These are phyloP conservation scores for Trichacis sp. DNA, from an alignment of 2,888 invertebrate species.

Conservation along the genomic window DNA sequence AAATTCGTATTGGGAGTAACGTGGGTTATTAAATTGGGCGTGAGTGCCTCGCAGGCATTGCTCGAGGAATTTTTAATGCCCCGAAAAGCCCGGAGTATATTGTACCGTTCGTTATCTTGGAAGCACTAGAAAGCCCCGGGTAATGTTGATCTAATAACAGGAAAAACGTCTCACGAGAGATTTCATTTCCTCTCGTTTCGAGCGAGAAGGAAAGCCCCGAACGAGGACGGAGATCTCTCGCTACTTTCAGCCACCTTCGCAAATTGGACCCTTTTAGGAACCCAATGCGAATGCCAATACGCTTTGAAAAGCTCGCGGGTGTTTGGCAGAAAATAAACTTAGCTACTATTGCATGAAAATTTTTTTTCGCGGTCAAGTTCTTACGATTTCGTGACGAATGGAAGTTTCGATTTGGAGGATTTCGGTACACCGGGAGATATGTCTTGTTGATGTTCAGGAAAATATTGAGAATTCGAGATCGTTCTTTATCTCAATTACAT, in stretches of 20 bases:
- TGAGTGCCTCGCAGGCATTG: constrained; percentile 36
- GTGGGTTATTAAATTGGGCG: constrained; percentile 26
- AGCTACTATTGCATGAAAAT: too few relatives aligned
- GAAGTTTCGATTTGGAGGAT: too few relatives aligned
- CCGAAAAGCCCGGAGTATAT: constrained; percentile 8
- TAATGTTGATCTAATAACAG: constrained; percentile 62
- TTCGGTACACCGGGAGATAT: too few relatives aligned
- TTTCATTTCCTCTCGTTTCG: constrained; percentile 61
- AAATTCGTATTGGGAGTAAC: constrained; percentile 17
- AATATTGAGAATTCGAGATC: too few relatives aligned
- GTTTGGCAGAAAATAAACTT: neutral
- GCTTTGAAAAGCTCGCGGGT: constrained; percentile 18
- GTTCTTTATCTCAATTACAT: too few relatives aligned
- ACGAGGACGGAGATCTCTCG: constrained; percentile 29
- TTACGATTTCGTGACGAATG: too few relatives aligned
- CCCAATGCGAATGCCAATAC: constrained; percentile 37
- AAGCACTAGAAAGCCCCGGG: constrained; percentile 38
- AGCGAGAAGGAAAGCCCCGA: constrained; percentile 39
- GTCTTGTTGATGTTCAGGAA: too few relatives aligned
- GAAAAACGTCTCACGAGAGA: constrained; percentile 56
- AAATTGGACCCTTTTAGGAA: constrained; percentile 32
- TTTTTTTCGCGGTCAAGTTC: too few relatives aligned
- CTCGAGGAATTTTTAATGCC: constrained; percentile 33
- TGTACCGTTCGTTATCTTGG: constrained; percentile 36
- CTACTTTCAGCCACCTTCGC: constrained; percentile 33